Evolutionary conservation across 2,888 invertebrate genomes (phyloP).

Genomic region (Julus scanicus): DNA sequence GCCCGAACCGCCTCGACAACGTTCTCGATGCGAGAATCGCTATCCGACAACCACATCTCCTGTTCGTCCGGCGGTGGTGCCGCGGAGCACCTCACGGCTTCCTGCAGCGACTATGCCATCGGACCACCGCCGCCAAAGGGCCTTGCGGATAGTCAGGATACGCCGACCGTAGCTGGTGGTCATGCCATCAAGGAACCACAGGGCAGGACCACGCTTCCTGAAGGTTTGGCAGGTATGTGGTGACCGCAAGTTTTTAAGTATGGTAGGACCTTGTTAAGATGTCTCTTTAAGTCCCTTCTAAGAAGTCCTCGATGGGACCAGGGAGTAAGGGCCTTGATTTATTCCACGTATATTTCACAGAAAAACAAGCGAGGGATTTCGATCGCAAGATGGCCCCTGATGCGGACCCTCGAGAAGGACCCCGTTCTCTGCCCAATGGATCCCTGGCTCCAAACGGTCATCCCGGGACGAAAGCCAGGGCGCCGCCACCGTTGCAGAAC

Average conservation of each 20-base stretch:
- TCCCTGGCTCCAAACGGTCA: background rate
- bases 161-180: background rate
- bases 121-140: background rate
- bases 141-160: background rate
- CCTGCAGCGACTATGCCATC: slow-evolving; percentile 41
- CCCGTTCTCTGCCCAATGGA: background rate
- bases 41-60: slow-evolving; percentile 55
- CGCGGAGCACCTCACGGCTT: slow-evolving; percentile 40
- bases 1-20: slow-evolving; percentile 59
- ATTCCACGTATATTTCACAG: background rate
- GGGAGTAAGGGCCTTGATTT: too few relatives aligned
- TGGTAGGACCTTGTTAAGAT: too few relatives aligned
- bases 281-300: too few relatives aligned
- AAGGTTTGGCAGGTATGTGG: background rate
- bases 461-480: background rate
- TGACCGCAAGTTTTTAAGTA: too few relatives aligned
- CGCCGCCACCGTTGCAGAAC: background rate
- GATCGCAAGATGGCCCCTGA: background rate
- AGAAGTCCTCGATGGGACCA: too few relatives aligned
- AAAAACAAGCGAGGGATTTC: background rate
- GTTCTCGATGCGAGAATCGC: slow-evolving; percentile 68
- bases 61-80: background rate
- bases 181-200: background rate
- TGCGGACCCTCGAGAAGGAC: background rate
- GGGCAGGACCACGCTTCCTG: background rate